Percentiles rank a stretch among this genome's conserved stretches.
Conservation (phyloP, 2,113 vertebrate genomes). For the Bothrops jararaca region DNA sequence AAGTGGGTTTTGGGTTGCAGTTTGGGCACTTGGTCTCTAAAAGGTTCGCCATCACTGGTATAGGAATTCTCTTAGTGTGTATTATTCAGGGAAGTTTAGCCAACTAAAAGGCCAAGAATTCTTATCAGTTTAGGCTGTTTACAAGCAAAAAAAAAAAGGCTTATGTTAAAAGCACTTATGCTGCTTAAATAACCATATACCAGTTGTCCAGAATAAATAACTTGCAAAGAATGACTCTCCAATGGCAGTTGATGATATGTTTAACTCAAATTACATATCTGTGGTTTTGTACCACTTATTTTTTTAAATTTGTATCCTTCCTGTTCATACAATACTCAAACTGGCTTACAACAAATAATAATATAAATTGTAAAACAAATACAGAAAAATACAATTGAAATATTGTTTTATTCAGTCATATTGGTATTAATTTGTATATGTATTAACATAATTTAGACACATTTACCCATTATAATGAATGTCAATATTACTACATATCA, state of each 20-base stretch:
- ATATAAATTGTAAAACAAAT: not conserved
- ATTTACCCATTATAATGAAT: not conserved
- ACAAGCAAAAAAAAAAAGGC: not conserved
- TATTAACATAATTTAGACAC: not conserved
- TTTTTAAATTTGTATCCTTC: not conserved
- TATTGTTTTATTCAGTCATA: not conserved
- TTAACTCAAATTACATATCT: not conserved
- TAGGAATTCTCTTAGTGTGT: not conserved
- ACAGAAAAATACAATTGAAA: not conserved
- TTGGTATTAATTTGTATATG: not conserved
- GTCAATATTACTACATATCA: not conserved
- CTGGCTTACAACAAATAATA: not conserved
- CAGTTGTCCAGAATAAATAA: not conserved
- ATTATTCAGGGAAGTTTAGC: not conserved
- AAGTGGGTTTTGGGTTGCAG: too few relatives aligned
- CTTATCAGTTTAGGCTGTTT: not conserved
- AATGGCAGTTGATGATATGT: not conserved
- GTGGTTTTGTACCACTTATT: not conserved
- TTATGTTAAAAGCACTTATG: not conserved
- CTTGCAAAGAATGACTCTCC: not conserved
- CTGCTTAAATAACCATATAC: not conserved
- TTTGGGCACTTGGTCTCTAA: too few relatives aligned
- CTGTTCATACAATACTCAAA: not conserved
- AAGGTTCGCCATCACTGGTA: not conserved
- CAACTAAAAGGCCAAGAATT: not conserved